Evolutionary conservation across 2,797 vertebrate genomes (phyloP).

Genomic region (Sylvia borin): DNA sequence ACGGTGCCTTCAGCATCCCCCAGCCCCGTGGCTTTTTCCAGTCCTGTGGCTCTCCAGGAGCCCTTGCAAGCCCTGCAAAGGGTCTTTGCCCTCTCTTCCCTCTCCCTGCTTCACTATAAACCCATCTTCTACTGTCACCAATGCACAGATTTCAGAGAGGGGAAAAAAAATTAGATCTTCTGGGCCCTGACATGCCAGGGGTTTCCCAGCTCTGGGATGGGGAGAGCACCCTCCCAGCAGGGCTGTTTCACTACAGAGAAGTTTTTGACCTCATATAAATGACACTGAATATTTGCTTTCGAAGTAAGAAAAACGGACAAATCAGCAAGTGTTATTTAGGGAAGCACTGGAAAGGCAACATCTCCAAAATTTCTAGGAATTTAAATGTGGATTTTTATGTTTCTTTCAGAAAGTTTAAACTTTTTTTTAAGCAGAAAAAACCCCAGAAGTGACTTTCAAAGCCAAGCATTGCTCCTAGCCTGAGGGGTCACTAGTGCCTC

Average conservation of each 20-base stretch:
- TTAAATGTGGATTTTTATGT: accelerated
- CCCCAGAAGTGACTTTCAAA: not conserved
- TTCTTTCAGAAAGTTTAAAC: not conserved
- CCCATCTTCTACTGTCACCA: not conserved
- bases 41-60: not conserved
- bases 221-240: not conserved
- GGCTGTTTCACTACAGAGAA: not conserved
- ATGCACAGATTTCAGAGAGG: not conserved
- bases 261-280: accelerated
- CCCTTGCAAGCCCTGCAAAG: not conserved
- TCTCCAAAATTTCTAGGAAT: too few relatives aligned
- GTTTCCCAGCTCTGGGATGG: not conserved
- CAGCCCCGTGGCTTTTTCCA: not conserved
- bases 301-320: not conserved
- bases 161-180: accelerated
- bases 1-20: not conserved
- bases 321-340: not conserved
- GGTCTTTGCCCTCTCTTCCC: not conserved
- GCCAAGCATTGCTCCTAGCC: not conserved
- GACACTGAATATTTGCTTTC: not conserved
- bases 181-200: not conserved
- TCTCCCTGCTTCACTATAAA: not conserved
- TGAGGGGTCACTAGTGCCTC: not conserved
- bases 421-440: not conserved
- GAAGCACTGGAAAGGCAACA: accelerated